Evolutionary conservation across 2,113 vertebrate species (phyloP), one percentile per base, ranked within the genome.

Genomic region (Scartelaos histophorus): DNA sequence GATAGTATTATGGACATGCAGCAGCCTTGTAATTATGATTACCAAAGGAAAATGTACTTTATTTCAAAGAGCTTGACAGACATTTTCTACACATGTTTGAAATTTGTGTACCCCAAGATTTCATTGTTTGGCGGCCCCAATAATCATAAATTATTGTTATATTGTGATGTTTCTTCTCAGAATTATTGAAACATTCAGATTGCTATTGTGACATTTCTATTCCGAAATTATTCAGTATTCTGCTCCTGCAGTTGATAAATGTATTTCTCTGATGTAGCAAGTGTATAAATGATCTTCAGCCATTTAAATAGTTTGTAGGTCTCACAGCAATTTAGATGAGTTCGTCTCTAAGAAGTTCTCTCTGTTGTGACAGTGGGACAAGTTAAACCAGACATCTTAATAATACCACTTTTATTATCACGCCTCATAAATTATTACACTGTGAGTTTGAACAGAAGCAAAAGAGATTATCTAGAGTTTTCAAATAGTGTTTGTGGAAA

Each of bases 191-290:
- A 43, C 38, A 43, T 43, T 43, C 7, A 43, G 10, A 43, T 2
- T 15, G 13, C 1, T 47, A 47, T 16, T 47, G 15, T 15, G 51
- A 10, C 19, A n/a, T 21, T n/a, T 86, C 24, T 35, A 19, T 62
- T 35, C 24, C 24, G 2, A 7, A 3, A 12, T 62, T 13, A 13
- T 35, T 25, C 7, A 29, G 19, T 11, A 72, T 81, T 89, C 80
- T 83, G 81, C 82, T 77, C 79, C 78, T 72, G 70, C 81, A 69
- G 73, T 81, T 85, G 86, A 88, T 86, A 84, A 90, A 90, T 83
- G 81, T 75, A 84, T 74, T 85, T 83, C 75, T 78, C 82, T 85
- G 71, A 70, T 66, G 76, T 46, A 35, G 67, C 57, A n/a, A 60
- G 71, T 67, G 82, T 88, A 88, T 91, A 82, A 80, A 89, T 91